Evolutionary conservation across 2,797 vertebrate species (phyloP), one percentile per base, ranked within the genome.

Genomic region (Cyclura pinguis): DNA sequence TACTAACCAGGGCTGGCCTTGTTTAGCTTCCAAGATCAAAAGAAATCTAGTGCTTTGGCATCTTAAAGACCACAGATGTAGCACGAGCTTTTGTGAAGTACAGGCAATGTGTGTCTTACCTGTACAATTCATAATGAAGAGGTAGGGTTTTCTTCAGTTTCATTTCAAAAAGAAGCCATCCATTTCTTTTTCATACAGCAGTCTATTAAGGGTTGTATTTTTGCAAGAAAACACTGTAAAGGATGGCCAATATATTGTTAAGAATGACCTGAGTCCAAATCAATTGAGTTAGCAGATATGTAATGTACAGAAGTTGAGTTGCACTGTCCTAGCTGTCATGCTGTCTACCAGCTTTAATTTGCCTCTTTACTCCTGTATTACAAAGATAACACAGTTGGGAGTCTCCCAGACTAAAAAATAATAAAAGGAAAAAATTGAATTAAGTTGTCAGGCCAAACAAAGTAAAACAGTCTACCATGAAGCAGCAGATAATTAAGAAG

Each of bases 251-350:
- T 50, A 90, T 69, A 92, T 3, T 88, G 38, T 93, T 88, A 87
- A 87, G 91, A 91, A 85, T 88, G 64, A 92, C 89, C 92, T 91
- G 86, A 77, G 32, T 57, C 69, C 89, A 88, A 94, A 92, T 38
- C 69, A 90, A 94, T 94, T 91, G 77, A 94, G 22, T 29, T 93
- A 52, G 22, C 77, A 93, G 93, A 69, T 59, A 3, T 84, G 29
- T 47, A 76, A 76, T 24, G 85, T 5, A 91, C 1, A 67, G 32
- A 50, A 78, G 80, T 62, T 62, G 1, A 85, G 1, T 84, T 92
- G 57, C 84, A 74, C 88, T 92, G 81, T 91, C 84, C 82, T 35
- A 74, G 52, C 77, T 86, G 42, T 76, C 77, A 73, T 59, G 92
- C 86, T 85, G 72, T 84, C 42, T 93, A 83, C 47, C 92, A 91